phyloP scores from a whole-genome alignment of 1,140 invertebrate species.

The Ooceraea biroi region DNA sequence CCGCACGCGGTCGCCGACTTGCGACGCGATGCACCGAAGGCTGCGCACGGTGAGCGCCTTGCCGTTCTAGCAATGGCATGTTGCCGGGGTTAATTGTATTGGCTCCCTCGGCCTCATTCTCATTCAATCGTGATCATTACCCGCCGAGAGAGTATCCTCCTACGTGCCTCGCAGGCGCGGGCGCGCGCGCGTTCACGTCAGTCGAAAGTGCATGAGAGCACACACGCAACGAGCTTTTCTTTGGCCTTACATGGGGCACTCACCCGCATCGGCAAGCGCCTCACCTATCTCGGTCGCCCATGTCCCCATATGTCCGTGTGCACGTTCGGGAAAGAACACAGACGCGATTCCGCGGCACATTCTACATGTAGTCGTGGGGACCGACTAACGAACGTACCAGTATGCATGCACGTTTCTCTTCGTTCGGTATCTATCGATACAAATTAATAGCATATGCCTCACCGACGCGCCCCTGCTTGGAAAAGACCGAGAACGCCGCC shows the following conservation, averaged over 20 bases:
- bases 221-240: conserved; percentile 54
- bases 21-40: conserved; percentile 44
- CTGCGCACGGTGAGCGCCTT: conserved; percentile 62
- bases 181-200: conserved; percentile 49
- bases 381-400: conserved; percentile 71
- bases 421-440: conserved; percentile 74
- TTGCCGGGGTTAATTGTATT: conserved; percentile 82
- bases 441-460: conserved; percentile 76
- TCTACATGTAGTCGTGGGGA: conserved; percentile 46
- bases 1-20: conserved; percentile 30
- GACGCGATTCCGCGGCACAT: conserved; percentile 53
- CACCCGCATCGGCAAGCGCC: background rate
- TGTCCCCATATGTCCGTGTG: conserved; percentile 34
- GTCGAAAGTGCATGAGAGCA: conserved; percentile 25
- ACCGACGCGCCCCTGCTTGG: background rate
- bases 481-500: background rate
- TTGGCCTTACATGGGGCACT: conserved; percentile 26
- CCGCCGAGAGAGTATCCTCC: conserved; percentile 78
- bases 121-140: conserved; percentile 84
- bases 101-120: conserved; percentile 82
- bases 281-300: conserved; percentile 63
- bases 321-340: conserved; percentile 37
- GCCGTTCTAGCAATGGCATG: conserved; percentile 78
- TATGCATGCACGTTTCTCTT: conserved; percentile 68
- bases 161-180: conserved; percentile 80